These are phyloP conservation scores for Gobio gobio DNA, from an alignment of 2,113 vertebrate species.

Conservation along the genomic window DNA sequence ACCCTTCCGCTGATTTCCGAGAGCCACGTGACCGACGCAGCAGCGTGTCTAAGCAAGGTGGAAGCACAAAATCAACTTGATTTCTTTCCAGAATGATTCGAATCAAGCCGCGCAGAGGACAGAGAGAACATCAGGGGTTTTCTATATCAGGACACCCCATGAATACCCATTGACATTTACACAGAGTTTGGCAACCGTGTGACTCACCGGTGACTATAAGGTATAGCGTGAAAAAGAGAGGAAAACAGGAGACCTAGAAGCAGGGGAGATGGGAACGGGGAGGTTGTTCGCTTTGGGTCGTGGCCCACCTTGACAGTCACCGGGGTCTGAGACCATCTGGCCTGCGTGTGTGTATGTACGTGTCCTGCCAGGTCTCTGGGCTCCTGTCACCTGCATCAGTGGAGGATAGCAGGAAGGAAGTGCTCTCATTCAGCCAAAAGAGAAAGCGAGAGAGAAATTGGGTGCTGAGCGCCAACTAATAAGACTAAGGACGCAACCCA, in stretches of 20 bases:
- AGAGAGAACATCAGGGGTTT: neutral
- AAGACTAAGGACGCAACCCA: slow-evolving; percentile 9
- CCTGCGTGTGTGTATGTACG: slow-evolving; percentile 52
- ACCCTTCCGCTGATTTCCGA: slow-evolving; percentile 48
- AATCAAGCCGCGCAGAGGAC: neutral
- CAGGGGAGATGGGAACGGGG: slow-evolving; percentile 36
- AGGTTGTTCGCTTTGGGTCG: slow-evolving; percentile 54
- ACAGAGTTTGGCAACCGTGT: slow-evolving; percentile 41
- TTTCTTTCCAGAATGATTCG: slow-evolving; percentile 30
- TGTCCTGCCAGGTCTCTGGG: slow-evolving; percentile 60
- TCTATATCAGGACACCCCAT: neutral
- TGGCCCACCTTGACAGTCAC: slow-evolving; percentile 62
- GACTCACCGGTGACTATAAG: slow-evolving; percentile 56
- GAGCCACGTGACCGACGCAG: neutral
- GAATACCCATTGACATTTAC: slow-evolving; percentile 47
- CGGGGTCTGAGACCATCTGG: slow-evolving; percentile 67
- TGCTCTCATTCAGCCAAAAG: slow-evolving; percentile 51
- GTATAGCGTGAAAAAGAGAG: neutral
- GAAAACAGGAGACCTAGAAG: slow-evolving; percentile 20
- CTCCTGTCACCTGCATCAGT: slow-evolving; percentile 66
- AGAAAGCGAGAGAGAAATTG: slow-evolving; percentile 23
- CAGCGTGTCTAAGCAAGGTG: neutral
- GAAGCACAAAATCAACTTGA: neutral
- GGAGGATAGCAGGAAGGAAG: slow-evolving; percentile 62
- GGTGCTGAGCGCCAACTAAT: slow-evolving; percentile 17